Evolutionary conservation across 35 echinoderm and acorn worm genomes (phyloP).

Genomic region (Lytechinus variegatus): DNA sequence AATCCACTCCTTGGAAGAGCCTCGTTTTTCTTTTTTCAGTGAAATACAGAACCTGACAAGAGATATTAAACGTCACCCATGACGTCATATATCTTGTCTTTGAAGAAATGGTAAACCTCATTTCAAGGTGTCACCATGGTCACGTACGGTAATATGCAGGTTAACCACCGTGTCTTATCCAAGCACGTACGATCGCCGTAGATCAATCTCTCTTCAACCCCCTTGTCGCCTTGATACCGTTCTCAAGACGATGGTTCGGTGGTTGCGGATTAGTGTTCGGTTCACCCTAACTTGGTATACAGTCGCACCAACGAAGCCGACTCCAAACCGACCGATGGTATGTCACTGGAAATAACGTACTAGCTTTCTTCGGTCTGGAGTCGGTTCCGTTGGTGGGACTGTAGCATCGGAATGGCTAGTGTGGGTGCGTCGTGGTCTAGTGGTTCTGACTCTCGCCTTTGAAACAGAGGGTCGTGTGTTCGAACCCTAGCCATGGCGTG

Average conservation of each 20-base stretch:
- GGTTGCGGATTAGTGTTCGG: not conserved
- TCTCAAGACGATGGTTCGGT: not conserved
- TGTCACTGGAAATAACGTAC: too few relatives aligned
- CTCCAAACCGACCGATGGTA: too few relatives aligned
- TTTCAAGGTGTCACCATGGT: not conserved
- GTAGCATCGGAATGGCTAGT: too few relatives aligned
- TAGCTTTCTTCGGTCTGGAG: too few relatives aligned
- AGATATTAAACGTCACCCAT: not conserved
- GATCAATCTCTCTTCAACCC: not conserved
- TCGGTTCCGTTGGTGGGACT: too few relatives aligned
- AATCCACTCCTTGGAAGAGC: not conserved
- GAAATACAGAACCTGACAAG: not conserved
- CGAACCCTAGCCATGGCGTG: too few relatives aligned
- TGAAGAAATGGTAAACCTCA: not conserved
- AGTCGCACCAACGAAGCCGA: too few relatives aligned
- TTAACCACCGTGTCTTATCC: not conserved
- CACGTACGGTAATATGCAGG: not conserved
- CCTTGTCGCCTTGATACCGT: not conserved
- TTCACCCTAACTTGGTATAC: not conserved
- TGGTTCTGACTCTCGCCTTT: too few relatives aligned
- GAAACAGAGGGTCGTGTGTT: too few relatives aligned
- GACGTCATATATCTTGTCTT: not conserved
- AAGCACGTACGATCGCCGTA: not conserved
- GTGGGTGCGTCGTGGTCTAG: too few relatives aligned
- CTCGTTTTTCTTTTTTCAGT: not conserved